phyloP scores from a whole-genome alignment of 2,888 invertebrate genomes.

The Nomada lathburiana region DNA sequence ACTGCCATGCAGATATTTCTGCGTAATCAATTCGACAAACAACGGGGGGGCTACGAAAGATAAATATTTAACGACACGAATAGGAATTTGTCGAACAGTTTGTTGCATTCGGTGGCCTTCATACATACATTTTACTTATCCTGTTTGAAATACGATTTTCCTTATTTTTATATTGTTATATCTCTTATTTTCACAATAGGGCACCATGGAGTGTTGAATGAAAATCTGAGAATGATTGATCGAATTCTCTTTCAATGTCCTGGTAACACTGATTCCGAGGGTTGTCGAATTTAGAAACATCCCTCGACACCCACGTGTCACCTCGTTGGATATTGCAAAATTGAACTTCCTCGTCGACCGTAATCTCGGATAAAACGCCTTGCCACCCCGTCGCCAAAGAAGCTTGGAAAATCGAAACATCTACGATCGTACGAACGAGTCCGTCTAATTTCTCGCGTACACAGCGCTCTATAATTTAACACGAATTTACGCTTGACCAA shows the following conservation, averaged over 20 bases:
- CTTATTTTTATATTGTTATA: not conserved
- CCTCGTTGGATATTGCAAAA: no score
- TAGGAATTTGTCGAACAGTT: conserved; percentile 9
- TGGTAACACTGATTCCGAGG: no score
- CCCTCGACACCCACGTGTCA: not conserved
- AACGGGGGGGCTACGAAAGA: conserved; percentile 8
- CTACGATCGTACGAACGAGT: conserved; percentile 19
- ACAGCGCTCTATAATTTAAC: conserved; percentile 45
- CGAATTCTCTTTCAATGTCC: no score
- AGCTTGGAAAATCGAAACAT: not conserved
- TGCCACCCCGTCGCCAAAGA: not conserved
- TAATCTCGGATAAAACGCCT: no score
- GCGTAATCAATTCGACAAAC: conserved; percentile 57
- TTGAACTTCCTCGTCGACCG: no score
- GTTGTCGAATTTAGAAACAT: no score
- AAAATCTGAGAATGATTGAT: no score
- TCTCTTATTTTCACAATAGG: not conserved
- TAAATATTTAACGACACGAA: conserved; percentile 46
- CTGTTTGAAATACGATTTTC: not conserved
- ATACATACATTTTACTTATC: not conserved
- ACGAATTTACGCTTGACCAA: conserved; percentile 54
- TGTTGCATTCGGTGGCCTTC: not conserved
- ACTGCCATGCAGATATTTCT: conserved; percentile 20
- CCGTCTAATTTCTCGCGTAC: conserved; percentile 22
- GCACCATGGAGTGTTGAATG: not conserved